Base-by-base conservation (phyloP, 1,140 invertebrate genomes). In the Liolophura sinensis region DNA sequence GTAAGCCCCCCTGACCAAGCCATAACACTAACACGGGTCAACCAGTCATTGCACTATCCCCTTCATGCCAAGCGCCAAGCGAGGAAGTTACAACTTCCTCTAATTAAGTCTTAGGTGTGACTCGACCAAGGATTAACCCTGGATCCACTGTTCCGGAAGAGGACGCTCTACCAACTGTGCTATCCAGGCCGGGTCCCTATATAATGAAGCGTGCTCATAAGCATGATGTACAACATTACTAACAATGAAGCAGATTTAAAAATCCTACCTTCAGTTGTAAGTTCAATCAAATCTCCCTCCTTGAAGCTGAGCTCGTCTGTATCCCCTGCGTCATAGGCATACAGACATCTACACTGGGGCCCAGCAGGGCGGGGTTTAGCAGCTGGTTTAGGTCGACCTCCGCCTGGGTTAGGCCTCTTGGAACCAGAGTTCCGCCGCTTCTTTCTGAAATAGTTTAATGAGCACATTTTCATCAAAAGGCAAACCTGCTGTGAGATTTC, bases 241-340 rank as follows among this genome's bases (percentile, higher is more conserved):
- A 25, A 31, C 27, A n/a, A 9, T 40, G 31, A 5, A 12, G 60
- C 20, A 62, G 27, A 7, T 11, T 56, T 9, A 69, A 6, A 5
- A 50, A 25, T 59, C 69, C 84, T 74, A 91, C 89, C 86, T 87
- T 91, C 89, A 80, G 89, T 87, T 1, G 91, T 74, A 40, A 92
- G 85, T 68, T 91, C 88, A 64, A 92, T 86, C 15, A 89, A 75
- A 60, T 91, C 89, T 18, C 88, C 88, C 71, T 89, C 89, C 59
- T 86, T 85, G 47, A 92, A 88, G 48, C 82, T 86, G 1, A 92
- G 79, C 79, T 92, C 91, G 78, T 91, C 90, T 0, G 89, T 85
- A 80, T 91, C 91, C 74, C 88, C 87, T 6, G 90, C 89, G 71
- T 87, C 87, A 71, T 92, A 92, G 47, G 88, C 86, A 78, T 90